Evolutionary conservation across 2,888 invertebrate genomes (phyloP).

Genomic region (Pristionchus japonicus): DNA sequence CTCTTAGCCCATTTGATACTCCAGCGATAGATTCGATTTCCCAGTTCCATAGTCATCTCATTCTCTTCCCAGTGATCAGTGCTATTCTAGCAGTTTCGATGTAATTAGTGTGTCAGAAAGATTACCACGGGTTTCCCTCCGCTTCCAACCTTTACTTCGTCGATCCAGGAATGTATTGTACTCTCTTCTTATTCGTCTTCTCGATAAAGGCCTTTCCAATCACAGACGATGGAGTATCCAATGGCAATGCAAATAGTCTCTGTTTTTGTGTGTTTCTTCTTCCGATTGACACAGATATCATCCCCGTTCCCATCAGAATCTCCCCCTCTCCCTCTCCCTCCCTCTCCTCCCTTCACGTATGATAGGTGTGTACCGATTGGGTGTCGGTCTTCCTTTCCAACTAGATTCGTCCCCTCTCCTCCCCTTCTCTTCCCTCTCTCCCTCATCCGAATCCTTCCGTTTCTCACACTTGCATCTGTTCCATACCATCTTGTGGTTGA

Average conservation of each 20-base stretch:
- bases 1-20: neutral
- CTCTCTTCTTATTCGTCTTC: neutral
- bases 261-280: constrained; percentile 34
- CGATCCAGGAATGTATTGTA: constrained; percentile 10
- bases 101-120: constrained; percentile 9
- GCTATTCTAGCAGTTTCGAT: neutral
- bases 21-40: neutral
- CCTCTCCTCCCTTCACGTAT: neutral
- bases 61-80: neutral
- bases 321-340: neutral
- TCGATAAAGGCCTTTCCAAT: neutral
- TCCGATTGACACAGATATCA: constrained; percentile 7
- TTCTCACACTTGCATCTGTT: neutral
- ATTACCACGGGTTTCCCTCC: neutral
- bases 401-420: constrained; percentile 11
- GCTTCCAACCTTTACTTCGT: constrained; percentile 2
- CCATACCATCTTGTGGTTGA: neutral
- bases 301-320: neutral
- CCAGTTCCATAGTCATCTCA: neutral
- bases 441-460: constrained; percentile 10
- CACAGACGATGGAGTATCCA: neutral
- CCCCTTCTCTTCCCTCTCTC: neutral
- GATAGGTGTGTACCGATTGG: constrained; percentile 28
- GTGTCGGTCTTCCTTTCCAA: constrained; percentile 19
- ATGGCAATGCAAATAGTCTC: neutral